Evolutionary conservation across 2,797 vertebrate species (phyloP), one percentile per base, ranked within the genome.

Genomic region (Crocidura indochinensis): DNA sequence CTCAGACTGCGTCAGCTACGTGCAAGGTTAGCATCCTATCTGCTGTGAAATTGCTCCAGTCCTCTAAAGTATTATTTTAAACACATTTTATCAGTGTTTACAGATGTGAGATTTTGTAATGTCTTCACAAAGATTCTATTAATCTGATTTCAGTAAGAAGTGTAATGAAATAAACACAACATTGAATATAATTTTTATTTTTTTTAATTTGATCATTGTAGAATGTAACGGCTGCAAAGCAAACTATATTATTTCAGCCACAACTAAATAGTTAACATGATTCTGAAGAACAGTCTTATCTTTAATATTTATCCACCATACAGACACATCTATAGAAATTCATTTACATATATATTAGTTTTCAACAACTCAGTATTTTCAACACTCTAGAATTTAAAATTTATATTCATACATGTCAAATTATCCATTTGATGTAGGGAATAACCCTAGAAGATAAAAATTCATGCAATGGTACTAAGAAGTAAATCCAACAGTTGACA

Each of bases 191-290:
- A 51, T 92, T 96, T 92, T 96, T 76, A 96, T 96, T 96, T 90
- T 90, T 46, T 77, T 96, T 97, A 95, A 96, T 96, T 96, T 94
- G 87, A 77, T 94, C 95, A 96, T 93, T 92, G 94, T 80, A 95
- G 91, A 94, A 90, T 75, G 93, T 95, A 96, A 94, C 68, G 68
- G 78, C 92, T 98, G 97, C 96, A 96, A 95, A 97, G 95, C 95
- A 98, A 96, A 94, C 95, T 93, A 84, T 94, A 97, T 96, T 92
- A 95, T 91, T 96, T 95, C 73, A 97, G 96, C 96, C 96, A 97
- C 96, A 98, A 96, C 96, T 96, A 96, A 97, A 96, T 86, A 92
- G 91, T 97, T 95, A 91, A 97, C 97, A 97, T 94, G 96, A 97
- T 89, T 84, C 74, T 60, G 2, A 94, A 93, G 83, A 93, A 97